A percentile compares a stretch with the other conserved stretches of the same genome.
Evolutionary conservation across 2,797 vertebrate genomes (phyloP).

Genomic region (Sitta carolinensis): DNA sequence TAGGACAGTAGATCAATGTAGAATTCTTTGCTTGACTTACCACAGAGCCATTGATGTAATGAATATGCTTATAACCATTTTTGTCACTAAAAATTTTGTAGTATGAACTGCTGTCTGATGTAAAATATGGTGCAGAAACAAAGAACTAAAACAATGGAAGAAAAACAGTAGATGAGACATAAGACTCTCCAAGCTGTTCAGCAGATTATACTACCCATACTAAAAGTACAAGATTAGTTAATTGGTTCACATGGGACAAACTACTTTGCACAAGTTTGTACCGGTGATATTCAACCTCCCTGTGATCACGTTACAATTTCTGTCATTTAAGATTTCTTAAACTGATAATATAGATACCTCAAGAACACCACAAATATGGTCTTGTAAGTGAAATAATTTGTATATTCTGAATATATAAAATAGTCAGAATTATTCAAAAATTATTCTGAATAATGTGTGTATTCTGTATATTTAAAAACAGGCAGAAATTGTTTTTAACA

Average conservation of each 20-base stretch:
- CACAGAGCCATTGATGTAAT: conserved; percentile 84
- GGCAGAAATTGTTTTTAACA: neutral
- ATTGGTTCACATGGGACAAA: neutral
- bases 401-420: neutral
- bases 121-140: conserved; percentile 87
- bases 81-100: conserved; percentile 95
- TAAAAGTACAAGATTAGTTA: neutral
- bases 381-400: neutral
- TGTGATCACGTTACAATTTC: neutral
- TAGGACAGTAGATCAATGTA: conserved; percentile 17
- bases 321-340: neutral
- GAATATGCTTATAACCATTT: conserved; percentile 94
- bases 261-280: neutral
- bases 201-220: neutral
- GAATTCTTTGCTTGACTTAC: conserved; percentile 73
- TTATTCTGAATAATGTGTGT: neutral
- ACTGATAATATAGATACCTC: neutral
- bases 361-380: neutral
- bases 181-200: neutral
- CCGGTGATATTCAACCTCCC: neutral
- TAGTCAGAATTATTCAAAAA: too few relatives aligned
- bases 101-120: conserved; percentile 87
- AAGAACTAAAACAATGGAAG: conserved; percentile 83
- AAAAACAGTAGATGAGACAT: conserved; percentile 45
- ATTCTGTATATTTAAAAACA: neutral